Conservation (phyloP, 2,797 vertebrate species). For the Sphenopsis melanotis region DNA sequence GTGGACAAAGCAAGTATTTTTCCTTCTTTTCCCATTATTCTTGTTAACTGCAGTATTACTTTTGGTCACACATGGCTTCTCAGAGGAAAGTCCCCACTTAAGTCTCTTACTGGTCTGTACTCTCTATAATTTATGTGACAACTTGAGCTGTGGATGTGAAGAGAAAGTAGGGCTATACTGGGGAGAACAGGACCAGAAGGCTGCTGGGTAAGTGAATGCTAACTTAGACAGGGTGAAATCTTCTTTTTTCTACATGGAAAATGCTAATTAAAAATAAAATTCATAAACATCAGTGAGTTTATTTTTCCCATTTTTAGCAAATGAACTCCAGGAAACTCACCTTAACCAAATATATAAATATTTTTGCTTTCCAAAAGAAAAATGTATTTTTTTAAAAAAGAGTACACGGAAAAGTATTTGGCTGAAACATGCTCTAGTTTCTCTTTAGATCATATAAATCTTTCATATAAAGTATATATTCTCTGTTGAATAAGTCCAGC, state of each 20-base stretch:
- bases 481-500: not conserved
- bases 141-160: not conserved
- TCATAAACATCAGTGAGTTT: not conserved
- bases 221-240: not conserved
- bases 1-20: not conserved
- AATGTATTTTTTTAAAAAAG: fast-evolving
- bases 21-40: not conserved
- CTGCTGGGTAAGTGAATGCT: not conserved
- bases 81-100: not conserved
- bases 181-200: not conserved
- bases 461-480: not conserved
- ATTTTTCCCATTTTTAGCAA: not conserved
- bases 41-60: not conserved
- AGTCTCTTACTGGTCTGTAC: not conserved
- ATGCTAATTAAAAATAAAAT: not conserved
- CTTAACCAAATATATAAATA: not conserved
- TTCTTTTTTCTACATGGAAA: not conserved
- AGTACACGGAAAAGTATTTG: not conserved
- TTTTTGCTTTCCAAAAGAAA: not conserved
- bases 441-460: not conserved
- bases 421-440: not conserved
- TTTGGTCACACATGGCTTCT: not conserved
- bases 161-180: not conserved
- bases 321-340: not conserved
- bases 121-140: not conserved